Evolutionary conservation across 1,140 invertebrate species (phyloP).

Genomic region (Bombus waltoni): DNA sequence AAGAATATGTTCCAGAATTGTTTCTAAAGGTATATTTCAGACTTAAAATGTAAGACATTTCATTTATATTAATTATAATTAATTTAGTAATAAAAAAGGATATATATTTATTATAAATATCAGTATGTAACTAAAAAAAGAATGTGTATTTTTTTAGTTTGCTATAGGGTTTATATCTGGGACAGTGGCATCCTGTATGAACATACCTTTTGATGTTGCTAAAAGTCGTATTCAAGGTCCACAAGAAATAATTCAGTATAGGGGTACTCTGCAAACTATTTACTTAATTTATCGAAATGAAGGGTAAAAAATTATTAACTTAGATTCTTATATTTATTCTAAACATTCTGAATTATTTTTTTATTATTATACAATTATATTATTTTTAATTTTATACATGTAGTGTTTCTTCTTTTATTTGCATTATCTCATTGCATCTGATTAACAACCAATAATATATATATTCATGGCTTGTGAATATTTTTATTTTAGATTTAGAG

Average conservation of each 20-base stretch:
- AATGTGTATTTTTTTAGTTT: conserved; percentile 84
- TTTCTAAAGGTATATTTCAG: conserved; percentile 72
- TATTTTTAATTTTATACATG: not conserved
- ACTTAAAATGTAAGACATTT: no score
- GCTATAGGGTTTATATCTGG: conserved; percentile 93
- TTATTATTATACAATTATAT: not conserved
- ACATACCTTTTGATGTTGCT: conserved; percentile 98
- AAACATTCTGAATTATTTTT: not conserved
- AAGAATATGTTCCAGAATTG: conserved; percentile 82
- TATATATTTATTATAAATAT: conserved; percentile 4
- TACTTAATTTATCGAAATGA: conserved; percentile 91
- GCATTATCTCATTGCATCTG: not conserved
- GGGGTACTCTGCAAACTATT: conserved; percentile 89
- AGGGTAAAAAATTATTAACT: conserved; percentile 85
- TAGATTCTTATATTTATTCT: not conserved
- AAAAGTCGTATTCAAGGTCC: conserved; percentile 97
- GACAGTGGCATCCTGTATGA: conserved; percentile 91
- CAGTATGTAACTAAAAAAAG: not conserved
- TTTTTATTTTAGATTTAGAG: conserved; percentile 86
- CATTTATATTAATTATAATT: not conserved
- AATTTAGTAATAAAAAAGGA: not conserved
- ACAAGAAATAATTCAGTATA: conserved; percentile 91
- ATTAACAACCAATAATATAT: not conserved
- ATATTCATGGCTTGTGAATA: conserved; percentile 74
- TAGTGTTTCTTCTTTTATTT: not conserved